Evolutionary conservation across 2,888 invertebrate genomes (phyloP), one percentile per base, ranked within the genome.

Genomic region (Ennomos fuscantarius): DNA sequence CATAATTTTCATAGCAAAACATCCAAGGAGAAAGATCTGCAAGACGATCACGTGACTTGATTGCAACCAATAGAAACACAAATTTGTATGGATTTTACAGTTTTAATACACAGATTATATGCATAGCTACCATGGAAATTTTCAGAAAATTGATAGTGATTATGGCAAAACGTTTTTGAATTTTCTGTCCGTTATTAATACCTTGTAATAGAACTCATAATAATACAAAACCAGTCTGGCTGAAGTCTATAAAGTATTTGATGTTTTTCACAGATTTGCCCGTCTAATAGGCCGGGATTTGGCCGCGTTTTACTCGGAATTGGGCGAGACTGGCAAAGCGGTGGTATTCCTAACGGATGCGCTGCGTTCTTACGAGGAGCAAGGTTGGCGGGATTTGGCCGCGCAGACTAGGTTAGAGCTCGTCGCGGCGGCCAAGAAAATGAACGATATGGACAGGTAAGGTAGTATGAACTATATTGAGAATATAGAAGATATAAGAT

Each of bases 301-400:
- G 46, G 98, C 99, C 0, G 94, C 96, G 31, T 98, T 99, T 82
- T 99, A 99, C 84, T 95, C 97, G 69, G 95, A 96, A 63, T 92
- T 97, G 8, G 96, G 96, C 0, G 96, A 97, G 79, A 96, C 96
- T 0, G 95, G 97, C 66, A 98, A 98, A 82, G 97, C 99, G 0
- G 96, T 97, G 5, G 96, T 96, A 0, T 99, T 98, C 82, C 93
- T 99, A 1, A 94, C 95, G 48, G 98, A 98, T 78, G 95, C 97
- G 0, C 87, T 98, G 31, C 94, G 97, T 50, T 97, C 97, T 5
- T 97, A 97, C 71, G 95, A 96, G 74, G 95, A 96, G 53, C 98
- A 99, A 77, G 96, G 96, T 13, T 99, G 99, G 99, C 93, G 93
- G 55, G 94, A 95, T 52, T 90, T 99, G 36, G 96, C 96, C 0